Evolutionary conservation across 2,113 vertebrate genomes (phyloP).

Genomic region (Pelusios castaneus): DNA sequence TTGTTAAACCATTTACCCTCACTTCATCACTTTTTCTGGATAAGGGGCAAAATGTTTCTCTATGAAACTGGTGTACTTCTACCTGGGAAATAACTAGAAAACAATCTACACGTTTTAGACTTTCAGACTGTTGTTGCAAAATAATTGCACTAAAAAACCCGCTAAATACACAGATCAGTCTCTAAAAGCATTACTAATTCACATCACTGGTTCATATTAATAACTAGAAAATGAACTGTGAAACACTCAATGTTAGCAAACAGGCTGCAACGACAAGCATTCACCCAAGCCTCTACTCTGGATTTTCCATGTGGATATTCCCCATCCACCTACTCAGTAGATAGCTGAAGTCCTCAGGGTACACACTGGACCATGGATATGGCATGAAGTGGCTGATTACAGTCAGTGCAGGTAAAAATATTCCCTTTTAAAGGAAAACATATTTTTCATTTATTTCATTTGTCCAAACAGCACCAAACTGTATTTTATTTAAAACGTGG

Average conservation of each 20-base stretch:
- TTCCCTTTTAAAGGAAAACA: neutral
- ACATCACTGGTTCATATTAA: neutral
- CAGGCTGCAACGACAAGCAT: neutral
- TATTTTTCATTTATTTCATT: neutral
- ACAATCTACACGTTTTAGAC: neutral
- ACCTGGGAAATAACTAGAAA: neutral
- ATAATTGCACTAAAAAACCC: neutral
- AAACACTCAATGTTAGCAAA: neutral
- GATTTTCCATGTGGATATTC: neutral
- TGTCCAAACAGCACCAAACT: neutral
- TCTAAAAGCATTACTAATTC: neutral
- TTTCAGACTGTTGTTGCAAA: neutral
- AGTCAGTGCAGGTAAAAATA: neutral
- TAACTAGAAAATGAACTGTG: neutral
- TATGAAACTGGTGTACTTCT: neutral
- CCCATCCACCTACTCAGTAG: no score
- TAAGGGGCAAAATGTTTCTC: neutral
- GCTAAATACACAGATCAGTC: neutral
- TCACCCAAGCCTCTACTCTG: no score
- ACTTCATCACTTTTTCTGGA: neutral
- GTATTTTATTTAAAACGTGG: neutral
- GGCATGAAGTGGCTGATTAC: neutral
- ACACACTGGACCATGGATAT: neutral
- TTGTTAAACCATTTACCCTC: neutral
- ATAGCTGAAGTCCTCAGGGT: neutral